Percentiles rank a stretch among this genome's conserved stretches.
Evolutionary conservation across 2,888 invertebrate genomes (phyloP).

Genomic region (Troides oblongomaculatus): DNA sequence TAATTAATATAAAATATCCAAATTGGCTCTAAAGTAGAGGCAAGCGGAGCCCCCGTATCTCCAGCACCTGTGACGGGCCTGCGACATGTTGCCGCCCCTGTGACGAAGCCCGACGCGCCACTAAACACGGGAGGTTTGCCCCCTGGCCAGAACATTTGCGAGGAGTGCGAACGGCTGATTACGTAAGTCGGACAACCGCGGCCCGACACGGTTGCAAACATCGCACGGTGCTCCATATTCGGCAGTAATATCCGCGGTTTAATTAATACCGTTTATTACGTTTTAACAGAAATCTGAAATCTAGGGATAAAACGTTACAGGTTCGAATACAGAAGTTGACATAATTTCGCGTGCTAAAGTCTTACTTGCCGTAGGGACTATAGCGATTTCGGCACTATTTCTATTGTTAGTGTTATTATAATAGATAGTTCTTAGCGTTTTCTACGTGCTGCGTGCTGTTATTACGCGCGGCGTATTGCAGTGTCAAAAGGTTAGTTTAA

Average conservation of each 20-base stretch:
- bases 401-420: not conserved
- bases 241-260: not conserved
- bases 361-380: too few relatives aligned
- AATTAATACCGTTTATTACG: too few relatives aligned
- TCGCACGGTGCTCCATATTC: slow-evolving; percentile 46
- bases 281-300: not conserved
- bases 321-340: too few relatives aligned
- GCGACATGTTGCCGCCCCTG: slow-evolving; percentile 88
- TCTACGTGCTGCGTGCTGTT: not conserved
- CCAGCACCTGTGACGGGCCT: slow-evolving; percentile 78
- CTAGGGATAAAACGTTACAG: too few relatives aligned
- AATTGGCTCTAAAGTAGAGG: slow-evolving; percentile 63
- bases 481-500: not conserved
- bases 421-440: not conserved
- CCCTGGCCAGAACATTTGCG: slow-evolving; percentile 95
- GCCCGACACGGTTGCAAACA: slow-evolving; percentile 83
- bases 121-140: slow-evolving; percentile 86
- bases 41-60: slow-evolving; percentile 52
- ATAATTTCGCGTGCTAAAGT: too few relatives aligned
- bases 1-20: slow-evolving; percentile 25
- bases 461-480: not conserved
- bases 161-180: slow-evolving; percentile 97
- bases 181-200: slow-evolving; percentile 92
- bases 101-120: slow-evolving; percentile 81
- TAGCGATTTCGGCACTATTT: too few relatives aligned